Percentiles rank a stretch among this genome's conserved stretches.
Conservation (phyloP, 2,797 vertebrate species). For the Streptopelia turtur region DNA sequence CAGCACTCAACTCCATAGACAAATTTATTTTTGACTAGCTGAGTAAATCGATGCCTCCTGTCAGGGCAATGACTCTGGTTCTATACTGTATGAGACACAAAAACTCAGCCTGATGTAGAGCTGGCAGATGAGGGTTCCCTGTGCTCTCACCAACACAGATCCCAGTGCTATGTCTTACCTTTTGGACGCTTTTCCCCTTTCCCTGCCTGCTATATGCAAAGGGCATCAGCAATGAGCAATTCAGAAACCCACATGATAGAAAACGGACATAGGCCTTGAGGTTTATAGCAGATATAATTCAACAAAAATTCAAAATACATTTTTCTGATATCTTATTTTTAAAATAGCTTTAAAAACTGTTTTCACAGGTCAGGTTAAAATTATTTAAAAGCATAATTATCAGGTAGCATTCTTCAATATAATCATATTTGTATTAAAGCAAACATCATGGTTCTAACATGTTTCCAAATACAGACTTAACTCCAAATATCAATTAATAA, state of each 20-base stretch:
- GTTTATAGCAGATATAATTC: conserved; percentile 24
- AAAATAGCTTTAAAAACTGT: not conserved
- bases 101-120: not conserved
- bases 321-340: not conserved
- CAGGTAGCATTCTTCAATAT: not conserved
- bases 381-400: not conserved
- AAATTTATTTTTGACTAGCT: not conserved
- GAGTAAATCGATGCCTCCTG: not conserved
- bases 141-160: not conserved
- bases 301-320: not conserved
- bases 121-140: not conserved
- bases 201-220: not conserved
- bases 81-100: not conserved
- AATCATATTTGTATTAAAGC: not conserved
- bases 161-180: not conserved
- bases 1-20: not conserved
- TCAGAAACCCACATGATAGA: not conserved
- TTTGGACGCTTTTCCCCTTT: not conserved
- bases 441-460: not conserved
- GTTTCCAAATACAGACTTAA: not conserved
- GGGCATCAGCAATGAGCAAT: not conserved
- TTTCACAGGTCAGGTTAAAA: not conserved
- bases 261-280: not conserved
- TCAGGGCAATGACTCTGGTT: not conserved
- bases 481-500: not conserved